Evolutionary conservation across 2,888 invertebrate genomes (phyloP), one percentile per base, ranked within the genome.

Genomic region (Diachrysia chrysitis): DNA sequence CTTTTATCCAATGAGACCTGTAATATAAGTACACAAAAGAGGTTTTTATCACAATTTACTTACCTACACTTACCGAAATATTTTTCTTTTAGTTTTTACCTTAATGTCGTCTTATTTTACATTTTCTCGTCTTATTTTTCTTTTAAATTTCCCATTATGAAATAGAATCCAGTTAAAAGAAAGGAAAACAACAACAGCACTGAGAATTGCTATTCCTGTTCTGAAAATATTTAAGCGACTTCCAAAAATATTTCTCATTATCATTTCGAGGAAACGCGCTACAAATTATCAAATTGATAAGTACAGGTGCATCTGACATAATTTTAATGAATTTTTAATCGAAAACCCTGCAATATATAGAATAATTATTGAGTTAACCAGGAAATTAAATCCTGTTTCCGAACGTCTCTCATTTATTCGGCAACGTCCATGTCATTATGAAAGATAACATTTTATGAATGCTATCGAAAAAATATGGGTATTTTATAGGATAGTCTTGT

Each of bases 261-360:
- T 16, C 37, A 6, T 42, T 42, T n/a, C 5, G 10, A 37, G 10
- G n/a, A 42, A 6, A 6, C 42, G n/a, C 42, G 42, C 0, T 5
- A n/a, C 6, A 2, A n/a, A n/a, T n/a, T n/a, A n/a, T 5, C 5
- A 42, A 42, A 42, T 42, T n/a, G n/a, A 42, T 42, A 42, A n/a
- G 14, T 14, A 16, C 16, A 16, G 37, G n/a, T 10, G 48, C 3
- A 12, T 10, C 1, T 51, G 17, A 46, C 48, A 57, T 55, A 25
- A 23, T 75, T 72, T 62, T 63, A 72, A 72, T 68, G 62, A 17
- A 17, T 58, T 65, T 71, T 68, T 68, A 58, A 75, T 72, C 29
- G 64, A 60, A 14, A 10, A 14, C 32, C 46, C 56, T 21, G 32
- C 42, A 54, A 53, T n/a, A 42, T 25, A 5, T n/a, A 53, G 17